Percentiles rank a stretch among this genome's conserved stretches.
phyloP scores from a whole-genome alignment of 2,888 invertebrate genomes.

The Torymus texanus region DNA sequence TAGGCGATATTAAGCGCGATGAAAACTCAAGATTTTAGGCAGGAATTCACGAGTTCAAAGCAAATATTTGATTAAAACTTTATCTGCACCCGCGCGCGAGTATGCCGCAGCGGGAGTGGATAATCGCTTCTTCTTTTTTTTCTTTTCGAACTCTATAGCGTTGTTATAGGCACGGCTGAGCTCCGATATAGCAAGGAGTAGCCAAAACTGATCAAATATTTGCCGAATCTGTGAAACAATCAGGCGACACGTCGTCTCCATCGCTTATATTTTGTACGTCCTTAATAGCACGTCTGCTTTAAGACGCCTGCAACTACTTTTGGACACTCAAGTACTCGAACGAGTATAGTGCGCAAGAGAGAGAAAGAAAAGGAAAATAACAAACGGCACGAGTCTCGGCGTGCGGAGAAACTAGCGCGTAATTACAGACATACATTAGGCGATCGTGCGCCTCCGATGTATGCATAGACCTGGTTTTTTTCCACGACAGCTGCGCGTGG shows the following conservation, averaged over 20 bases:
- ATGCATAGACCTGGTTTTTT: too few relatives aligned
- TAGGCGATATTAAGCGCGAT: slow-evolving; percentile 50
- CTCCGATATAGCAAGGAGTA: neutral
- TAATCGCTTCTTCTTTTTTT: slow-evolving; percentile 47
- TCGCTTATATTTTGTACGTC: too few relatives aligned
- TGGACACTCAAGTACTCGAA: too few relatives aligned
- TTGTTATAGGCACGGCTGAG: neutral
- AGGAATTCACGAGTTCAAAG: slow-evolving; percentile 52
- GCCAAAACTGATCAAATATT: slow-evolving; percentile 21
- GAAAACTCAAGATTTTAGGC: slow-evolving; percentile 51
- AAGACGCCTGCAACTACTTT: slow-evolving; percentile 5
- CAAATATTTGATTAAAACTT: slow-evolving; percentile 57
- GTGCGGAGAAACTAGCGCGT: neutral
- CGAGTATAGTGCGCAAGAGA: neutral
- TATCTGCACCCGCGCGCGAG: slow-evolving; percentile 5
- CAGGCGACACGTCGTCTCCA: too few relatives aligned
- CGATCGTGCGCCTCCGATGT: neutral
- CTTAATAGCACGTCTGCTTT: neutral
- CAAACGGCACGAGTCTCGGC: too few relatives aligned
- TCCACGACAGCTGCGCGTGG: neutral
- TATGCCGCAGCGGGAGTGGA: slow-evolving; percentile 18
- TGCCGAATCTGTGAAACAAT: neutral
- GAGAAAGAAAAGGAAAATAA: neutral
- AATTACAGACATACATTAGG: slow-evolving; percentile 28
- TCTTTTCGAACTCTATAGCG: slow-evolving; percentile 4